These are phyloP conservation scores for Girardinus metallicus DNA, from an alignment of 2,797 vertebrate species.

Conservation along the genomic window DNA sequence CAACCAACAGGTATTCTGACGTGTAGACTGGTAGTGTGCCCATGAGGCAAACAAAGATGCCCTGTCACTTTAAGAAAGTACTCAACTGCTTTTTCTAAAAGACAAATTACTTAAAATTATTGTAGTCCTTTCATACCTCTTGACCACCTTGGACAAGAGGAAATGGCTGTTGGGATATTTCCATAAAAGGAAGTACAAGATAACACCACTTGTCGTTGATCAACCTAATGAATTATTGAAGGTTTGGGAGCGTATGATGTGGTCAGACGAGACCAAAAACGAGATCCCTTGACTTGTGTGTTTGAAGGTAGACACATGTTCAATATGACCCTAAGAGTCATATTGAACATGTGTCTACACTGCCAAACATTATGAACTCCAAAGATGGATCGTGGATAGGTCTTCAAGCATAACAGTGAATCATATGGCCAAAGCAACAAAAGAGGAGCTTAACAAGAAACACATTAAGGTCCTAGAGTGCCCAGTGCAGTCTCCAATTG, in stretches of 20 bases:
- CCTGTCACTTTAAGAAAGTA: not conserved
- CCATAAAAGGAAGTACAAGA: not conserved
- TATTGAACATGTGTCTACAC: too few species aligned
- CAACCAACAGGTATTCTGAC: not conserved
- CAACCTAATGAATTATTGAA: not conserved
- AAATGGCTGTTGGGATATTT: not conserved
- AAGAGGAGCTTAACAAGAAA: not conserved
- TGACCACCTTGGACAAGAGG: not conserved
- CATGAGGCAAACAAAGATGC: not conserved
- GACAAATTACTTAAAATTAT: not conserved
- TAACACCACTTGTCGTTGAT: not conserved
- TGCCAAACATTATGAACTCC: not conserved
- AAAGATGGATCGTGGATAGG: not conserved
- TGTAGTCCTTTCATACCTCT: not conserved
- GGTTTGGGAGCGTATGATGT: not conserved
- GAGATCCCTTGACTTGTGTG: not conserved
- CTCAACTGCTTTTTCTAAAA: not conserved
- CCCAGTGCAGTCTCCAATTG: not conserved
- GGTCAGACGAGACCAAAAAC: not conserved
- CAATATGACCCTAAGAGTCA: too few species aligned
- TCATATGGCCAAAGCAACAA: not conserved
- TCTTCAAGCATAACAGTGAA: not conserved
- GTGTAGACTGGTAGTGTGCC: not conserved
- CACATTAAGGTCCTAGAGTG: not conserved
- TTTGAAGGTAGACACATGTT: not conserved